A percentile compares a stretch with the other conserved stretches of the same genome.
Conservation (phyloP, 2,888 invertebrate genomes). For the Diadegma fenestrale region DNA sequence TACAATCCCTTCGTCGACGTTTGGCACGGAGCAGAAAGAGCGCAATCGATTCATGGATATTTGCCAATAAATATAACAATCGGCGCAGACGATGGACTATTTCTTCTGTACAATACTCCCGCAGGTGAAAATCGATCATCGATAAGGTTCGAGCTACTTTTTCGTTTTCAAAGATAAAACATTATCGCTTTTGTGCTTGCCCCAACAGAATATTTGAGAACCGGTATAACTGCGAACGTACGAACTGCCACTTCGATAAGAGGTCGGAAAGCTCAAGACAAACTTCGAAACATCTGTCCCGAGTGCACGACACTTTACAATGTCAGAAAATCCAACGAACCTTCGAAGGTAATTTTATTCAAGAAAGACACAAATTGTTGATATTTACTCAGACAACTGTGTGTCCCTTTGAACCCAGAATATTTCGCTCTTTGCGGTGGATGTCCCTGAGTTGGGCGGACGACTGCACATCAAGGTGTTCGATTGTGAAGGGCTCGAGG, state of each 20-base stretch:
- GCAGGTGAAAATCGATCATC: constrained; percentile 72
- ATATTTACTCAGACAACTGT: background rate
- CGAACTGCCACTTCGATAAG: constrained; percentile 80
- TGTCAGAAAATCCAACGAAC: constrained; percentile 75
- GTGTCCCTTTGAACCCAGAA: constrained; percentile 69
- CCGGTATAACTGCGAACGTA: constrained; percentile 80
- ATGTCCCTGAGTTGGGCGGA: constrained; percentile 80
- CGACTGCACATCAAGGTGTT: constrained; percentile 78
- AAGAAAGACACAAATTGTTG: background rate
- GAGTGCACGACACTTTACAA: constrained; percentile 75
- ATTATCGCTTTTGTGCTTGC: background rate
- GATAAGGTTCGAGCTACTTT: background rate
- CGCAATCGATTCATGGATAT: constrained; percentile 89
- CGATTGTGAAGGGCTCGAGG: constrained; percentile 79
- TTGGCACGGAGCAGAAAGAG: constrained; percentile 89
- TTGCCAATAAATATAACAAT: constrained; percentile 87
- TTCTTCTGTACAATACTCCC: constrained; percentile 81
- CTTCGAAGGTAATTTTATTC: constrained; percentile 73
- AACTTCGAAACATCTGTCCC: constrained; percentile 76
- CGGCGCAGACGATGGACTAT: constrained; percentile 79
- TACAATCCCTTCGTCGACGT: constrained; percentile 89
- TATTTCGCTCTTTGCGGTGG: constrained; percentile 73
- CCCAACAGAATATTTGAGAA: constrained; percentile 77
- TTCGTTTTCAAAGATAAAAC: constrained; percentile 7
- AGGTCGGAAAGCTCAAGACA: constrained; percentile 73